phyloP scores from a whole-genome alignment of 2,113 vertebrate genomes.

The Arizona elegans region DNA sequence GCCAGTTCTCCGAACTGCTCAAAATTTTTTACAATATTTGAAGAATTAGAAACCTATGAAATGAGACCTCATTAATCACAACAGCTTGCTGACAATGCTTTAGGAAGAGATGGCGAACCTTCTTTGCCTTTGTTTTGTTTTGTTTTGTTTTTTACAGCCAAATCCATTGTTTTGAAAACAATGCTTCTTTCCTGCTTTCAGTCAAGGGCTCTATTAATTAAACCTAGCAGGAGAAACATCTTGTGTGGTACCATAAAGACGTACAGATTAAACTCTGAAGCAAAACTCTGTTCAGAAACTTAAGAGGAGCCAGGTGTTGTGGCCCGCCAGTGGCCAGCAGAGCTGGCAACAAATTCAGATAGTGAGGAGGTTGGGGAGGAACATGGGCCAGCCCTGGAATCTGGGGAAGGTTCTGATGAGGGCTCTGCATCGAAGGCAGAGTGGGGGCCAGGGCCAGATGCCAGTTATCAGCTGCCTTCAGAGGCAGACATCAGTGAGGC shows the following conservation, averaged over 20 bases:
- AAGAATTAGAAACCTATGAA: neutral
- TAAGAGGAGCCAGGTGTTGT: neutral
- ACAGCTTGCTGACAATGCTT: neutral
- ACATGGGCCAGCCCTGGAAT: too few relatives aligned
- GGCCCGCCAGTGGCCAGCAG: too few relatives aligned
- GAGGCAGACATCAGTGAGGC: too few relatives aligned
- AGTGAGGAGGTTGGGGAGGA: too few relatives aligned
- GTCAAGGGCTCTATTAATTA: neutral
- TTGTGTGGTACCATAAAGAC: neutral
- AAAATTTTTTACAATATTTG: neutral
- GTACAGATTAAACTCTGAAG: neutral
- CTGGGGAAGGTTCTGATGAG: too few relatives aligned
- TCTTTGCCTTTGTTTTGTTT: neutral
- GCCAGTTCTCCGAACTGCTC: too few relatives aligned
- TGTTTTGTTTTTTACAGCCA: neutral
- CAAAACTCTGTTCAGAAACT: neutral
- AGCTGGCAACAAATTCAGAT: too few relatives aligned
- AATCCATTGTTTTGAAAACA: neutral
- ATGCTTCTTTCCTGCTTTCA: neutral
- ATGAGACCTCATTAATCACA: neutral
- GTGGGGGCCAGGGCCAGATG: too few relatives aligned
- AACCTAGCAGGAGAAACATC: neutral
- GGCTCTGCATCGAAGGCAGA: too few relatives aligned
- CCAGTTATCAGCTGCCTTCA: too few relatives aligned
- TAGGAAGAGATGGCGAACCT: neutral